phyloP scores from a whole-genome alignment of 2,113 vertebrate species.

The Mesitornis unicolor region DNA sequence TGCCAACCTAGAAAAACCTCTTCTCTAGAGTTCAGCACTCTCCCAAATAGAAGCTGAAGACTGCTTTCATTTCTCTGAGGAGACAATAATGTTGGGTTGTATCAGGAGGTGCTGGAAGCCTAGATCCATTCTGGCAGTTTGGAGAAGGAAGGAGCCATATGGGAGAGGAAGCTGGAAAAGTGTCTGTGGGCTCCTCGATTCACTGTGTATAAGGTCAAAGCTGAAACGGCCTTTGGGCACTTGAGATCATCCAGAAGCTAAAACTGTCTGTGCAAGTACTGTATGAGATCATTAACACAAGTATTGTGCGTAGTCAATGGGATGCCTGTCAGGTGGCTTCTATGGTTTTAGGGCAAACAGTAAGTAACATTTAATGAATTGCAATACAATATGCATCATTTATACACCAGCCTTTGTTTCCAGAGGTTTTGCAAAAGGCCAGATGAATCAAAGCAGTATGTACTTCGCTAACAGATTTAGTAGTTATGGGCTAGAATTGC shows the following conservation, averaged over 20 bases:
- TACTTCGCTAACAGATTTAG: not conserved
- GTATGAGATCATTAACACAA: not conserved
- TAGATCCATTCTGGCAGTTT: not conserved
- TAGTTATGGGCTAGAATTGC: not conserved
- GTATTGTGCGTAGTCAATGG: not conserved
- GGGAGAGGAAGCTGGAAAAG: not conserved
- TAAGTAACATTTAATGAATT: not conserved
- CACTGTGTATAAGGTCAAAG: not conserved
- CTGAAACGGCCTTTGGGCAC: not conserved
- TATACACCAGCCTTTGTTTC: not conserved
- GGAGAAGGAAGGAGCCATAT: not conserved
- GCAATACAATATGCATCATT: not conserved
- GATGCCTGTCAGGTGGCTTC: not conserved
- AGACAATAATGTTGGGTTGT: not conserved
- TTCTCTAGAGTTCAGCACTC: not conserved
- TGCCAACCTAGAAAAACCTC: not conserved
- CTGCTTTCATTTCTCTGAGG: not conserved
- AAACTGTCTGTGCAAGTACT: not conserved
- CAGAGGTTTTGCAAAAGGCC: not conserved
- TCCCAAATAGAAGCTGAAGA: not conserved
- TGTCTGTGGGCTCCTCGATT: not conserved
- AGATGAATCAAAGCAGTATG: not conserved
- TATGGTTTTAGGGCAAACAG: not conserved
- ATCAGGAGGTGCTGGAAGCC: not conserved
- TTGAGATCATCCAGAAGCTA: not conserved